phyloP scores from a whole-genome alignment of 1,140 invertebrate genomes.

The Lordiphosa collinella region DNA sequence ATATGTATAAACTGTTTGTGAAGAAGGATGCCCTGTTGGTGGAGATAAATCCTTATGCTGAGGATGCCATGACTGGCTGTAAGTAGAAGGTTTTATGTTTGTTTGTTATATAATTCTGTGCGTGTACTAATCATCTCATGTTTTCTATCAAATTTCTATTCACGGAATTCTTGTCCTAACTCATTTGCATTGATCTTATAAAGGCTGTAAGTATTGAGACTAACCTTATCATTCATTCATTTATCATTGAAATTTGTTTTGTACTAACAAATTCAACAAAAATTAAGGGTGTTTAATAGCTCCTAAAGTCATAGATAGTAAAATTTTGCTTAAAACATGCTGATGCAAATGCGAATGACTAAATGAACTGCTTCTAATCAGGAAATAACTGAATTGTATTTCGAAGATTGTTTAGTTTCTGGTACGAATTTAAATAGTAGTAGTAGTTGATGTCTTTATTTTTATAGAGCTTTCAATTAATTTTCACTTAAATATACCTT shows the following conservation, averaged over 20 bases:
- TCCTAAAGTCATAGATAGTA: background rate
- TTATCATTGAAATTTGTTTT: no score
- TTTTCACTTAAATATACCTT: no score
- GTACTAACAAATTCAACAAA: no score
- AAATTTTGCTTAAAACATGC: no score
- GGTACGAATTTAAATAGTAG: no score
- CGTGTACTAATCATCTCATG: slow-evolving; percentile 6
- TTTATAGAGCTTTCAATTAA: no score
- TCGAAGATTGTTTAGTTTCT: no score
- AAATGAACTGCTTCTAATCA: no score
- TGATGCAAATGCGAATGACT: no score
- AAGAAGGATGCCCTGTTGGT: slow-evolving; percentile 95
- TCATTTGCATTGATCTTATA: slow-evolving; percentile 17
- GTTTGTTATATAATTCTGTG: background rate
- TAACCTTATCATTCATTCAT: background rate
- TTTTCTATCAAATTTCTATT: slow-evolving; percentile 16
- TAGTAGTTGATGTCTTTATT: no score
- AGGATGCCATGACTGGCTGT: slow-evolving; percentile 93
- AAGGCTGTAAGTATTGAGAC: slow-evolving; percentile 60
- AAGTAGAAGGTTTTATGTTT: slow-evolving; percentile 72
- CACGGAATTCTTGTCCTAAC: slow-evolving; percentile 2
- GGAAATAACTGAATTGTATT: no score
- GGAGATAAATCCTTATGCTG: slow-evolving; percentile 98
- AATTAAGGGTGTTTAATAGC: background rate
- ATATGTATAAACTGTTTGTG: slow-evolving; percentile 93